A percentile compares a stretch with the other conserved stretches of the same genome.
phyloP scores from a whole-genome alignment of 1,140 invertebrate genomes.

The Neelides sp. region DNA sequence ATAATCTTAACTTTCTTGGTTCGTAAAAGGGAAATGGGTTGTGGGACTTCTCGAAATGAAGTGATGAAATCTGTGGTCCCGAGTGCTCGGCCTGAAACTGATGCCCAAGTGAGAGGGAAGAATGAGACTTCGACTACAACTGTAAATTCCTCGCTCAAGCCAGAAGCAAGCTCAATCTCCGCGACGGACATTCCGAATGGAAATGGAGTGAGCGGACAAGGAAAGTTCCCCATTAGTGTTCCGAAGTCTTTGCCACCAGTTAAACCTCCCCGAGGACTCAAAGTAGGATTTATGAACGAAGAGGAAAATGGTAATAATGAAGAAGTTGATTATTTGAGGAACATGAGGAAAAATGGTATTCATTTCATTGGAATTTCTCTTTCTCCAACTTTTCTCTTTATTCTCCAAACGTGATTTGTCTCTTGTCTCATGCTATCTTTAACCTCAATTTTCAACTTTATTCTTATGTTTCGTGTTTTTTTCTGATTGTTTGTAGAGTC shows the following conservation, averaged over 20 bases:
- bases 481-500: no score
- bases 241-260: conserved; percentile 15
- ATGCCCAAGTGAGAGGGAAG: conserved; percentile 1
- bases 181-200: conserved; percentile 15
- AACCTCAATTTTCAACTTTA: no score
- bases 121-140: background rate
- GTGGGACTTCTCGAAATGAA: conserved; percentile 13
- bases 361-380: no score
- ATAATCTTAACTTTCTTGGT: no score
- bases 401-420: no score
- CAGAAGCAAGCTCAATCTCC: conserved; percentile 19
- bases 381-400: no score
- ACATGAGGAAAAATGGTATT: no score
- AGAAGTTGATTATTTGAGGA: no score
- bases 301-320: conserved; percentile 11
- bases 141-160: conserved; percentile 8
- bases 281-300: conserved; percentile 15
- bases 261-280: conserved; percentile 16
- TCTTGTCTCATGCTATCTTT: no score
- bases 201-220: background rate
- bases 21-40: conserved; percentile 20
- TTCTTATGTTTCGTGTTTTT: no score
- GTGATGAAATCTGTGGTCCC: conserved; percentile 12
- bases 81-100: background rate
- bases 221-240: background rate